Conservation (phyloP, 2,888 invertebrate species). For the Stenchaetothrips biformis region DNA sequence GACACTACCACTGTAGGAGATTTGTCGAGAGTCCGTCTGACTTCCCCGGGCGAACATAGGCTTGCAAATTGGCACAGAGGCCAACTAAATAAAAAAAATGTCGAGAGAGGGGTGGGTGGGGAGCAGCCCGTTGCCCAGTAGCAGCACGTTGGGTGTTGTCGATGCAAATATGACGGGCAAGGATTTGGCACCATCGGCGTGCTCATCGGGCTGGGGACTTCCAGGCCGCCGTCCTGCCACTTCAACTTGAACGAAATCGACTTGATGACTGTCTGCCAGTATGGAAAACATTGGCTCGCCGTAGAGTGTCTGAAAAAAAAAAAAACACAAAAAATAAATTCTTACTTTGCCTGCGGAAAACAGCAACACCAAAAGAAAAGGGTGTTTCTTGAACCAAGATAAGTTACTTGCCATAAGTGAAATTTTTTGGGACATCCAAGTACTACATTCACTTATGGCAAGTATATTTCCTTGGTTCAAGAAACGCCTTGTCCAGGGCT, state of each 20-base stretch:
- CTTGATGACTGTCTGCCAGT: neutral
- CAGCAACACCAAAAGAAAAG: too few relatives aligned
- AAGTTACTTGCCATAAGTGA: too few relatives aligned
- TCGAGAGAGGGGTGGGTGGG: neutral
- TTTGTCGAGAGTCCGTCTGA: neutral
- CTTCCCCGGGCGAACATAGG: neutral
- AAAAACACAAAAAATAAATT: too few relatives aligned
- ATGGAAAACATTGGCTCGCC: neutral
- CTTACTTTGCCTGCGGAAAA: too few relatives aligned
- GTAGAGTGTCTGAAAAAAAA: neutral
- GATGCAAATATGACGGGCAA: slow-evolving; percentile 9
- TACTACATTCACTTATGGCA: too few relatives aligned
- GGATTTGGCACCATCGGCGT: neutral
- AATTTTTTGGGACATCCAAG: too few relatives aligned
- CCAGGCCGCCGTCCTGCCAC: neutral
- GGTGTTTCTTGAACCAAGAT: too few relatives aligned
- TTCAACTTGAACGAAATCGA: neutral
- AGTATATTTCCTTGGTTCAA: too few relatives aligned
- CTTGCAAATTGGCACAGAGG: neutral
- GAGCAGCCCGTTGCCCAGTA: neutral
- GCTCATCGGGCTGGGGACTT: neutral
- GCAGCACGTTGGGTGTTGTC: neutral
- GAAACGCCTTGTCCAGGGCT: too few relatives aligned
- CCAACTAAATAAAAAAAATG: neutral
- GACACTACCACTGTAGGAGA: neutral